Conservation (phyloP, 2,113 vertebrate species). For the Chaetodon trifascialis region DNA sequence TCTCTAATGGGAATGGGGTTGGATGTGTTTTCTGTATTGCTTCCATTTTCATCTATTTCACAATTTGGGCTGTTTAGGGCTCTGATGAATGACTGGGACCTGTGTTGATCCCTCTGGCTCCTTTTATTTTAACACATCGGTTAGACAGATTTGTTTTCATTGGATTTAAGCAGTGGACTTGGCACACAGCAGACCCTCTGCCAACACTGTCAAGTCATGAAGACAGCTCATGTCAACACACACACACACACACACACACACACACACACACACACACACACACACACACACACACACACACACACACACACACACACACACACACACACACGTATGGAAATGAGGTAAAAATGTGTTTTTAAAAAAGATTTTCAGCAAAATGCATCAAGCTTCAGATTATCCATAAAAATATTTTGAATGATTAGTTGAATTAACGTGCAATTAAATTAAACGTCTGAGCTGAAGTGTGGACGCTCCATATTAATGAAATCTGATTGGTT, state of each 20-base stretch:
- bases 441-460: background rate
- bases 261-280: background rate
- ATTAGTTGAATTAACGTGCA: background rate
- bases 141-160: background rate
- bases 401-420: background rate
- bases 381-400: background rate
- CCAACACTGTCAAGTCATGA: background rate
- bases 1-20: background rate
- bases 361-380: background rate
- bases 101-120: background rate
- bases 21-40: background rate
- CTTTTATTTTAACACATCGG: background rate
- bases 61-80: background rate
- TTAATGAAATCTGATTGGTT: background rate
- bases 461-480: background rate
- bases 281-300: background rate
- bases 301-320: background rate
- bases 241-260: background rate
- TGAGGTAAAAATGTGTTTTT: background rate
- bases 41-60: background rate
- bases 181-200: background rate
- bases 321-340: background rate
- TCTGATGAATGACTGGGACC: constrained; percentile 1
- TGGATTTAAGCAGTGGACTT: background rate
- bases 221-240: background rate